These are phyloP conservation scores for Parauchenoglanis punctatus DNA, from an alignment of 2,797 vertebrate species.

Conservation along the genomic window DNA sequence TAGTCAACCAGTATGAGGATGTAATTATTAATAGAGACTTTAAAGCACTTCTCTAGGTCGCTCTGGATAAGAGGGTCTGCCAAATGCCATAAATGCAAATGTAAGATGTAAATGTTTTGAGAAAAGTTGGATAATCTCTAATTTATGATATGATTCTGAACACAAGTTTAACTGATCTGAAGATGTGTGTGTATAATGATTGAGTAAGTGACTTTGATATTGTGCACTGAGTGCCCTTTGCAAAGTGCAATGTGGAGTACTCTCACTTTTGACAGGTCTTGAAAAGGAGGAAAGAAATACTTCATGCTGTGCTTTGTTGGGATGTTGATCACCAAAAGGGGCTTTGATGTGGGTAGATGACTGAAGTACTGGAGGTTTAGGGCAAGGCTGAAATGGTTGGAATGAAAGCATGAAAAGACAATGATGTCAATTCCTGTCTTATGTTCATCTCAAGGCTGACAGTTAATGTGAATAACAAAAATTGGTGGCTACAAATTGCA, in stretches of 20 bases:
- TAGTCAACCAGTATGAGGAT: background rate
- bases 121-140: background rate
- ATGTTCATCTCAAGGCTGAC: slow-evolving; percentile 38
- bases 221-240: slow-evolving; percentile 32
- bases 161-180: slow-evolving; percentile 16
- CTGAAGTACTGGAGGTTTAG: slow-evolving; percentile 36
- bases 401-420: slow-evolving; percentile 61
- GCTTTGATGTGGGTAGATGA: slow-evolving; percentile 52
- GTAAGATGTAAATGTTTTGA: background rate
- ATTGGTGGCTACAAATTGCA: slow-evolving; percentile 43
- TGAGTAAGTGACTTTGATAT: slow-evolving; percentile 18
- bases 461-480: slow-evolving; percentile 43
- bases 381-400: slow-evolving; percentile 32
- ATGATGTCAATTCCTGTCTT: slow-evolving; percentile 36
- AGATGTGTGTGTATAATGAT: slow-evolving; percentile 15
- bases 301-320: slow-evolving; percentile 54
- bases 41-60: background rate
- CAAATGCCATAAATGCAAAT: background rate
- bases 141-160: background rate
- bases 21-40: background rate
- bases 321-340: slow-evolving; percentile 45
- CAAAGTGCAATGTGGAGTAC: slow-evolving; percentile 26
- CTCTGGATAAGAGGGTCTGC: background rate
- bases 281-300: slow-evolving; percentile 26
- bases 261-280: slow-evolving; percentile 36